Conservation (phyloP, 2,113 vertebrate genomes). For the Dermatemys mawii region DNA sequence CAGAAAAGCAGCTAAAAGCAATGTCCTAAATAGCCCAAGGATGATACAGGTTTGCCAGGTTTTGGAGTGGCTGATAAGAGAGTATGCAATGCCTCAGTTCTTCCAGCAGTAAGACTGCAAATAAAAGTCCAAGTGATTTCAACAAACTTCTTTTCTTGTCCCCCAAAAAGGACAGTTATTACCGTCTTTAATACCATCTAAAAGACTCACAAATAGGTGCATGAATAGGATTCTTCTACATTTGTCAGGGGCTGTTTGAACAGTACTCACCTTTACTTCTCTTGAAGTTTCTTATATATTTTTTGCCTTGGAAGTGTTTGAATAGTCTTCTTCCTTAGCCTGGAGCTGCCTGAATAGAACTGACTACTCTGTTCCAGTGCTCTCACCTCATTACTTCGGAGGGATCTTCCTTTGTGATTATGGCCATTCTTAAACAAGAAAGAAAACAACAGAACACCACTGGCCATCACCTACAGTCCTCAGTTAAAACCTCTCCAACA, state of each 20-base stretch:
- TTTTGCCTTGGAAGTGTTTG: background rate
- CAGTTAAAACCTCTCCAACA: too few species aligned
- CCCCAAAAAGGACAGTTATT: background rate
- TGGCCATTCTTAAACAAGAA: background rate
- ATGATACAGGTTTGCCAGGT: background rate
- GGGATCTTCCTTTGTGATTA: background rate
- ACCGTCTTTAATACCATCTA: background rate
- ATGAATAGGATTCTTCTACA: rapidly evolving
- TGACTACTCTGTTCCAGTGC: background rate
- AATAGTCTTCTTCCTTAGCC: background rate
- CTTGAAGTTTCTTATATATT: background rate
- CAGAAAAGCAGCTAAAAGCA: background rate
- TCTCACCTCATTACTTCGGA: background rate
- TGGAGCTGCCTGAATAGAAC: background rate
- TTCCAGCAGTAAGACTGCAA: background rate
- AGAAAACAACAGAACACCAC: too few species aligned
- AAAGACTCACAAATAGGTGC: background rate
- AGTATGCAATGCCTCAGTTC: background rate
- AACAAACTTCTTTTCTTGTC: background rate
- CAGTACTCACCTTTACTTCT: rapidly evolving
- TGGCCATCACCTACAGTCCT: too few species aligned
- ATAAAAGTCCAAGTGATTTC: background rate
- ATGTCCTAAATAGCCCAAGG: background rate
- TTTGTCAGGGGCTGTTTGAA: background rate
- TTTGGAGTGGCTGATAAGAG: background rate